Conservation (phyloP, 1,140 invertebrate genomes). For the Scaptomyza hsui region DNA sequence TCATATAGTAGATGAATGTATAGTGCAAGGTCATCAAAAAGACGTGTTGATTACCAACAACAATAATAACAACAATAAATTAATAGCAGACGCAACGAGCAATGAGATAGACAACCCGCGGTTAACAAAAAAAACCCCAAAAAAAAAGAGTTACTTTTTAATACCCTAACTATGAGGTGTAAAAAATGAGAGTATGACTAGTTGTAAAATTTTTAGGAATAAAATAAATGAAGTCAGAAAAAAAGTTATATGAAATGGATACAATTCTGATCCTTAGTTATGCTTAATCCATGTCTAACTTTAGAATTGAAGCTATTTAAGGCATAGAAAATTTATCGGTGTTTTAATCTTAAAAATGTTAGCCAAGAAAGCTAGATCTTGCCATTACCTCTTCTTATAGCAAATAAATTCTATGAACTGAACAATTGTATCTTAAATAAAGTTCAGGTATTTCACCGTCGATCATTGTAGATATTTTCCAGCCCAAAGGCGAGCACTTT, state of each 20-base stretch:
- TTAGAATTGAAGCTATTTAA: no score
- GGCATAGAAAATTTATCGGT: no score
- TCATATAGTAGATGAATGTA: conserved; percentile 70
- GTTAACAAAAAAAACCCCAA: conserved; percentile 32
- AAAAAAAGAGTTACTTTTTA: conserved; percentile 4
- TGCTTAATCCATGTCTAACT: no score
- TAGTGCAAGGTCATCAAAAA: conserved; percentile 79
- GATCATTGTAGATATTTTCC: neutral
- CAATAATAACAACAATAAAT: conserved; percentile 80
- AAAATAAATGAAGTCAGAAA: neutral
- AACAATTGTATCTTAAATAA: no score
- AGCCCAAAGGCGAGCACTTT: conserved; percentile 11
- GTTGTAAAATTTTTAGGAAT: neutral
- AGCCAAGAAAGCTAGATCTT: no score
- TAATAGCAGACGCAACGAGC: conserved; percentile 53
- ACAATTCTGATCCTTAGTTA: no score
- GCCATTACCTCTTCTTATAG: no score
- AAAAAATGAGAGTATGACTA: conserved; percentile 1
- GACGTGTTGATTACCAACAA: conserved; percentile 78
- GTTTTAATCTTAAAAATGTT: no score
- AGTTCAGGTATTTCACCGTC: conserved; percentile 17
- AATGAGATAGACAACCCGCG: conserved; percentile 58
- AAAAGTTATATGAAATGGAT: no score
- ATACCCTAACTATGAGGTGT: conserved; percentile 4
- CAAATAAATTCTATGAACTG: no score